These are phyloP conservation scores for Siderastrea radians DNA, from an alignment of 92 coral and sea anemone species.

Conservation along the genomic window DNA sequence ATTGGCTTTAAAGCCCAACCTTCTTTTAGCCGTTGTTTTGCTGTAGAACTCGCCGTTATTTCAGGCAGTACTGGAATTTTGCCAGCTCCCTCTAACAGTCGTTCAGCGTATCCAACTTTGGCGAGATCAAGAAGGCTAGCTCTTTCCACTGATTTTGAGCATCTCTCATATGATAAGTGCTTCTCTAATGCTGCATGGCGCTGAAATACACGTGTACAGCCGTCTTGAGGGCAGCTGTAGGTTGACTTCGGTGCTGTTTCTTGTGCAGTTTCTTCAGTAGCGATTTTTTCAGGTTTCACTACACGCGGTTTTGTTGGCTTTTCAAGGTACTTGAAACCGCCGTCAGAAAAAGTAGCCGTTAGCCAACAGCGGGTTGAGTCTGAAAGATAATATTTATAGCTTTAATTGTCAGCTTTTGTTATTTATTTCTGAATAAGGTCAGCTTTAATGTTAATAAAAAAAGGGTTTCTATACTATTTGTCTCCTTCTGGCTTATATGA, in stretches of 20 bases:
- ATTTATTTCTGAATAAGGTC: not conserved
- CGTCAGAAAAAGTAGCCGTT: slow-evolving; percentile 19
- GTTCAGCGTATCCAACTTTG: slow-evolving; percentile 15
- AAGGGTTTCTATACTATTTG: no score
- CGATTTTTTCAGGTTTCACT: not conserved
- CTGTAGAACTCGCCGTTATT: not conserved
- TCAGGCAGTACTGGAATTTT: not conserved
- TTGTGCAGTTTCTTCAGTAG: no score
- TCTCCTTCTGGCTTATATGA: no score
- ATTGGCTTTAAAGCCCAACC: slow-evolving; percentile 11
- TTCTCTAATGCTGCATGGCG: slow-evolving; percentile 42
- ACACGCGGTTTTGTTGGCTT: not conserved
- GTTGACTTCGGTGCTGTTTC: slow-evolving; percentile 11
- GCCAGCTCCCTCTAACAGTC: slow-evolving; percentile 33
- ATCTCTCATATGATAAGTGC: slow-evolving; percentile 15
- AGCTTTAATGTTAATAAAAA: not conserved
- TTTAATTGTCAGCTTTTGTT: not conserved
- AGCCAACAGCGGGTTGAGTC: slow-evolving; percentile 16
- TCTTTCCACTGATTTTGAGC: slow-evolving; percentile 38
- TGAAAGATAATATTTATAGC: slow-evolving; percentile 2
- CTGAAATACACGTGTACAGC: slow-evolving; percentile 38
- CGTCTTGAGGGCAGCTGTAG: slow-evolving; percentile 48
- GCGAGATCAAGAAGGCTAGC: slow-evolving; percentile 16
- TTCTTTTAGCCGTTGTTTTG: slow-evolving; percentile 10
- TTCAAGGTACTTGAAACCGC: slow-evolving; percentile 20